phyloP scores from a whole-genome alignment of 2,797 vertebrate species.

The Rhynchonycteris naso region DNA sequence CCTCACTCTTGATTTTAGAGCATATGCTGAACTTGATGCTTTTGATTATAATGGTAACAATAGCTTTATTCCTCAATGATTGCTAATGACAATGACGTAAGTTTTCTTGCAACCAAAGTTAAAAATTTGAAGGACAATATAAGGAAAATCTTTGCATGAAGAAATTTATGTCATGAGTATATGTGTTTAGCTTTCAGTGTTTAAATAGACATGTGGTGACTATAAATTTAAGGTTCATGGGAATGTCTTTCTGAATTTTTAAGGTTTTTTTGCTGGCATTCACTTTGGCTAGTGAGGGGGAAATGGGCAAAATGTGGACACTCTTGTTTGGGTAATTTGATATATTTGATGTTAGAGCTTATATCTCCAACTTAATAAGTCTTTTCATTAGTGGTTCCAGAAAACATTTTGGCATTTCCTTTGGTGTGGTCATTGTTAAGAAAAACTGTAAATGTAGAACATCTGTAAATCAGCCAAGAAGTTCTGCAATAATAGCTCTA shows the following conservation, averaged over 20 bases:
- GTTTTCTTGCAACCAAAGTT: constrained; percentile 22
- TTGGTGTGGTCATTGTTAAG: background rate
- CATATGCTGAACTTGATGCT: background rate
- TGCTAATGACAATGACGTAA: background rate
- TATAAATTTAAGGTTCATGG: constrained; percentile 35
- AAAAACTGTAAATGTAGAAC: background rate
- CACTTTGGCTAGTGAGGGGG: background rate
- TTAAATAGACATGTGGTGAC: background rate
- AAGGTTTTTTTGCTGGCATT: constrained; percentile 35
- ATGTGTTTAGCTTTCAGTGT: background rate
- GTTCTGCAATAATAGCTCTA: background rate
- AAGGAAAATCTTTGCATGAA: background rate
- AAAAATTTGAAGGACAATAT: constrained; percentile 33
- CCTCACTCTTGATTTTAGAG: constrained; percentile 10
- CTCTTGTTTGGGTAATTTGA: background rate
- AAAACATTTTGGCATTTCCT: constrained; percentile 15
- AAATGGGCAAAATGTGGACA: background rate
- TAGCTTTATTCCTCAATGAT: constrained; percentile 22
- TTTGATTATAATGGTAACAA: background rate
- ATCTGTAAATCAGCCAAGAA: background rate
- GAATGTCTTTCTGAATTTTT: background rate
- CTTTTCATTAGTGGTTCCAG: background rate
- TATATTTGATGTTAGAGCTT: background rate
- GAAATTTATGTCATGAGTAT: constrained; percentile 39
- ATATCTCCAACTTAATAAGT: background rate